Percentiles rank a stretch among this genome's conserved stretches.
Conservation (phyloP, 2,888 invertebrate species). For the Athetis lepigone region DNA sequence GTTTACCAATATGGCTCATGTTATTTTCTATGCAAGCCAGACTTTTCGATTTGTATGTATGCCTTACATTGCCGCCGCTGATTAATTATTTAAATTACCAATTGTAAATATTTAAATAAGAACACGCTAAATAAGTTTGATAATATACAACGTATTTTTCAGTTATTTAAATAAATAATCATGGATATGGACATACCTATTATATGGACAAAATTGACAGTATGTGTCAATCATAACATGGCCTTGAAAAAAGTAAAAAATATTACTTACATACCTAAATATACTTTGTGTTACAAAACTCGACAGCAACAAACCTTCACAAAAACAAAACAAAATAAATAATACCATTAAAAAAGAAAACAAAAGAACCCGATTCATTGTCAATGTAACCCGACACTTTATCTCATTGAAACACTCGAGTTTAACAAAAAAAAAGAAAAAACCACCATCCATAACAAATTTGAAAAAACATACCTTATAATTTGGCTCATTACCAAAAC, state of each 20-base stretch:
- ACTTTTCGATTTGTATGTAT: too few relatives aligned
- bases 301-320: background rate
- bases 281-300: background rate
- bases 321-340: background rate
- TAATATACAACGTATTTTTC: too few relatives aligned
- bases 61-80: too few relatives aligned
- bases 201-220: too few relatives aligned
- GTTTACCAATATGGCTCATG: too few relatives aligned
- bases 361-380: slow-evolving; percentile 26
- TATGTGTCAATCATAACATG: background rate
- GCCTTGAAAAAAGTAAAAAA: slow-evolving; percentile 5
- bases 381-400: slow-evolving; percentile 73
- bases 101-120: too few relatives aligned
- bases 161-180: too few relatives aligned
- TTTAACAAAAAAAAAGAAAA: slow-evolving; percentile 65
- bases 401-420: slow-evolving; percentile 76
- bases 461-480: slow-evolving; percentile 84
- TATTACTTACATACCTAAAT: background rate
- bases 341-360: background rate
- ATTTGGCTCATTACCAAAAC: slow-evolving; percentile 89
- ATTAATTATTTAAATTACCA: too few relatives aligned
- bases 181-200: too few relatives aligned
- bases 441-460: slow-evolving; percentile 77
- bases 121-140: too few relatives aligned
- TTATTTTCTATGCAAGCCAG: too few relatives aligned